Percentiles rank a stretch among this genome's conserved stretches.
These are phyloP conservation scores for Tragopan temminckii DNA, from an alignment of 2,797 vertebrate species.

Conservation along the genomic window DNA sequence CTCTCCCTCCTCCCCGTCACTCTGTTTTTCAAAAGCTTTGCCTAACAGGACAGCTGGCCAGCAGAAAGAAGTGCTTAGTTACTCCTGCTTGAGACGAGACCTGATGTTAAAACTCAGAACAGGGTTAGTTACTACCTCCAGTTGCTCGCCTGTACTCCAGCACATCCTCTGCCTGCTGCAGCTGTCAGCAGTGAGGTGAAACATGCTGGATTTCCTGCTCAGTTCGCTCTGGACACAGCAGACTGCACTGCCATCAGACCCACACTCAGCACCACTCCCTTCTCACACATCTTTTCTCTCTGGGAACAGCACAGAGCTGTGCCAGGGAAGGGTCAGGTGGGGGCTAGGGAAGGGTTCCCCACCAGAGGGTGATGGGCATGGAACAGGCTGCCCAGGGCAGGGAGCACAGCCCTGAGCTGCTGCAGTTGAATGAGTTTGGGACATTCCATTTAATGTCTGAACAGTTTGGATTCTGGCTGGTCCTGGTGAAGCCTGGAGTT, in stretches of 20 bases:
- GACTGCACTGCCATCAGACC: background rate
- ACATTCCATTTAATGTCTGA: too few species aligned
- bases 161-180: background rate
- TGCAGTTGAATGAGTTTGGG: background rate
- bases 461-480: background rate
- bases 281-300: background rate
- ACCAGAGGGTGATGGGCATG: background rate
- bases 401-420: background rate
- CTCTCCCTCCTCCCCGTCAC: background rate
- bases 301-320: background rate
- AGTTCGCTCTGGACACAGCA: rapidly evolving
- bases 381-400: too few species aligned
- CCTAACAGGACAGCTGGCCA: background rate
- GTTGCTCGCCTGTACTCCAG: background rate
- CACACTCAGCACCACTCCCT: background rate
- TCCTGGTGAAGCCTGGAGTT: background rate
- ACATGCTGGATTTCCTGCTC: background rate
- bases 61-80: background rate
- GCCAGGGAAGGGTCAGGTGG: background rate
- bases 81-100: background rate
- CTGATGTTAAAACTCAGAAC: background rate
- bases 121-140: background rate
- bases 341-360: background rate
- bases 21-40: background rate
- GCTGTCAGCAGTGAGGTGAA: background rate